Evolutionary conservation across 2,888 invertebrate species (phyloP), one percentile per base, ranked within the genome.

Genomic region (Heliconius cydno): DNA sequence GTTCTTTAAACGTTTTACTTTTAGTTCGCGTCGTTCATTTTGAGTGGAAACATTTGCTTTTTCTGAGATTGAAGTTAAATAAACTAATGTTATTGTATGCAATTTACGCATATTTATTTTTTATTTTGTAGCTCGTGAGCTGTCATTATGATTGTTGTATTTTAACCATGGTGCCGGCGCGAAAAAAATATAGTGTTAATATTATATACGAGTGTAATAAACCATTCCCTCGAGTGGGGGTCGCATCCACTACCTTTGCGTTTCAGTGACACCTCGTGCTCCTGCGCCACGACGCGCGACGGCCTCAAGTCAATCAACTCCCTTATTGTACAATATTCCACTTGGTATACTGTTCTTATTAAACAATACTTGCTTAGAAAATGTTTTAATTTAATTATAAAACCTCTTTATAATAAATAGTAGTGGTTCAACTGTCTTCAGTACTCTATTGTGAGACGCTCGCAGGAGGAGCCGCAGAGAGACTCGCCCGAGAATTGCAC

Each of bases 1-100:
- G 68, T 68, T 68, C 68, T 57, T 34, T 72, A 73, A 34, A 30
- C 34, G 34, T 6, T 73, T 72, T 28, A 72, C 52, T 52, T 73
- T 13, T 41, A 68, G 38, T 41, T 41, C 41, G n/a, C 38, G 41
- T 68, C 38, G 41, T 68, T 68, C 41, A n/a, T 68, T 38, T n/a
- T 68, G 7, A 68, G 68, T 13, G 41, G n/a, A 68, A n/a, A 15
- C 41, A 13, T 41, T 68, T 68, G 68, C 41, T 68, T 13, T 65
- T 68, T 68, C 25, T 68, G 41, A 41, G n/a, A 68, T n/a, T 34
- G n/a, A 13, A n/a, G 34, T 68, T 30, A 60, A 60, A n/a, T n/a
- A 60, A 60, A 6, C 65, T 15, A 65, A 65, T 25, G 25, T 5
- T 15, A 25, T 6, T 7, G 13, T 63, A n/a, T 10, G n/a, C 60